Percentiles rank a stretch among this genome's conserved stretches.
Conservation (phyloP, 2,113 vertebrate genomes). For the Archocentrus centrarchus region DNA sequence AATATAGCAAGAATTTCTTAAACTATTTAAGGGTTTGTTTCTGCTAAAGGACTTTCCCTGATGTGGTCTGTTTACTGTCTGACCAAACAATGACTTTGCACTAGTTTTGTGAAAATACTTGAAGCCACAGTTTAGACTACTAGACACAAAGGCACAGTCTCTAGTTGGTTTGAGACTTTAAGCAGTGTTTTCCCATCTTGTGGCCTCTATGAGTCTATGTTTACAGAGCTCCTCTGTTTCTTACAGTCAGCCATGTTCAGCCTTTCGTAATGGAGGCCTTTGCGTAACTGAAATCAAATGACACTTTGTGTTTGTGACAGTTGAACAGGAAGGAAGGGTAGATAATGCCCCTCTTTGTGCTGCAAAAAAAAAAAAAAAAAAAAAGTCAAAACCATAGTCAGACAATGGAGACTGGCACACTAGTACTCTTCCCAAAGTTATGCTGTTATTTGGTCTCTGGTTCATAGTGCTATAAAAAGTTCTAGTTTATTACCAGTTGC, state of each 20-base stretch:
- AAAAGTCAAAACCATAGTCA: conserved; percentile 3
- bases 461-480: conserved; percentile 6
- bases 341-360: conserved; percentile 54
- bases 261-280: conserved; percentile 49
- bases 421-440: conserved; percentile 2
- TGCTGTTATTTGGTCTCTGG: conserved; percentile 1
- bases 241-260: conserved; percentile 57
- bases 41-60: conserved; percentile 11
- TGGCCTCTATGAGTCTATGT: conserved; percentile 39
- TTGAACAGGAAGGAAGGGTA: conserved; percentile 52
- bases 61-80: conserved; percentile 17
- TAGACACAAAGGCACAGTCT: conserved; percentile 34
- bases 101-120: conserved; percentile 28
- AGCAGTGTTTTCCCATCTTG: conserved; percentile 49
- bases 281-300: conserved; percentile 68
- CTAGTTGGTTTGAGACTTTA: conserved; percentile 31
- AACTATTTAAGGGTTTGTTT: conserved; percentile 3
- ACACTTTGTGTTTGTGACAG: conserved; percentile 61
- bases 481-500: conserved; percentile 7
- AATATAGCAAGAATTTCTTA: conserved; percentile 12
- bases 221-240: conserved; percentile 69
- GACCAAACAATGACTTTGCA: conserved; percentile 10
- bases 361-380: neutral
- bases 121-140: conserved; percentile 35
- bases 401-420: conserved; percentile 49